phyloP scores from a whole-genome alignment of 2,113 vertebrate genomes.

The Paratilapia polleni region DNA sequence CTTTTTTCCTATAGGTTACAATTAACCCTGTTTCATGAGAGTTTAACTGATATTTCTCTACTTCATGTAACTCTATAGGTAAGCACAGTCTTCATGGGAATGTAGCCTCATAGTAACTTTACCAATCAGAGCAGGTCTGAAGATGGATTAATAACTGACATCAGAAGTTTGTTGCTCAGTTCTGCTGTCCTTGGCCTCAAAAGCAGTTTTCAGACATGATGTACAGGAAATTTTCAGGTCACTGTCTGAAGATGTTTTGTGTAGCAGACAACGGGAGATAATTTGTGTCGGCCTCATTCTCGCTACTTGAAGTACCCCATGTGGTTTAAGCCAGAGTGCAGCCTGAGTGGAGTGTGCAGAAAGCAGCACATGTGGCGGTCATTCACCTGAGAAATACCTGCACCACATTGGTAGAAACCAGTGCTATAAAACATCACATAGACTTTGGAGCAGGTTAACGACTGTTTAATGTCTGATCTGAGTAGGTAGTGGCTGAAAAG shows the following conservation, averaged over 20 bases:
- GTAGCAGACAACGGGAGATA: too few species aligned
- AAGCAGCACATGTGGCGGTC: not conserved
- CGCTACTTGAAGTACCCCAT: not conserved
- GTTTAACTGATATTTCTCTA: not conserved
- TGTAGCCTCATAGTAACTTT: not conserved
- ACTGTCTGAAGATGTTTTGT: not conserved
- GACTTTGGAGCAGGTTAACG: not conserved
- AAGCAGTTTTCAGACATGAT: slow-evolving; percentile 1
- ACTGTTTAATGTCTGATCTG: not conserved
- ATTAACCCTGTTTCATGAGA: not conserved
- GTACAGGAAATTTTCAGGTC: not conserved
- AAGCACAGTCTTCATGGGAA: not conserved
- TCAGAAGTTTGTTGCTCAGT: not conserved
- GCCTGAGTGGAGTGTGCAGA: not conserved
- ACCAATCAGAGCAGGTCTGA: not conserved
- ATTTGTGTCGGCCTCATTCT: not conserved
- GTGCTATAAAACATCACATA: not conserved
- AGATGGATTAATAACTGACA: not conserved
- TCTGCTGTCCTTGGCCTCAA: not conserved
- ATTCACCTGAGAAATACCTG: not conserved
- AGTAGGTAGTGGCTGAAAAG: not conserved
- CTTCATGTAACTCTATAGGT: not conserved
- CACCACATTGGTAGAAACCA: not conserved
- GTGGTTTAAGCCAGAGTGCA: too few species aligned
- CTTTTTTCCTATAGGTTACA: not conserved